These are phyloP conservation scores for Coptotermes formosanus DNA, from an alignment of 1,140 invertebrate species.

Conservation along the genomic window DNA sequence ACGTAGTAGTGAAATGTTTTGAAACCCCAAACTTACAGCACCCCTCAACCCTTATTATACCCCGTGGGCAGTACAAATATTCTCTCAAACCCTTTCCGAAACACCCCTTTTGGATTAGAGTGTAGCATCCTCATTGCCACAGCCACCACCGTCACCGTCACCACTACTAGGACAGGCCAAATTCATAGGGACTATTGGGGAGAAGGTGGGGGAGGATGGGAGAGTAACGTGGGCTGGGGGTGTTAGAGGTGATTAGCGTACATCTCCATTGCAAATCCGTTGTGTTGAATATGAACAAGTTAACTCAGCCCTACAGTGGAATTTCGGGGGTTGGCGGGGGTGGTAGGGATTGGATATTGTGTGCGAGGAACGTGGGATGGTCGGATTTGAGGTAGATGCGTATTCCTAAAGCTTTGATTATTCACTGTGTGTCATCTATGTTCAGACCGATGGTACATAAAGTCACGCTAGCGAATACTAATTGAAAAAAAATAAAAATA, in stretches of 20 bases:
- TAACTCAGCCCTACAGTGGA: neutral
- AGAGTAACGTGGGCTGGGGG: neutral
- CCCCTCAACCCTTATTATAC: neutral
- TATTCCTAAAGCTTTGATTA: neutral
- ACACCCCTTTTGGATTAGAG: neutral
- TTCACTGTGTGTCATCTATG: neutral
- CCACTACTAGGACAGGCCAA: neutral
- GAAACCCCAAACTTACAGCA: neutral
- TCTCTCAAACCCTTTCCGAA: neutral
- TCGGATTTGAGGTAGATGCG: neutral
- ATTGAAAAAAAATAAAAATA: slow-evolving; percentile 4
- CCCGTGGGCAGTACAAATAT: neutral
- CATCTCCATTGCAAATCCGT: slow-evolving; percentile 27
- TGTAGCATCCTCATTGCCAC: neutral
- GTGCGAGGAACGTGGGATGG: slow-evolving; percentile 5
- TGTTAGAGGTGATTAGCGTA: slow-evolving; percentile 23
- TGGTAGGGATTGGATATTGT: neutral
- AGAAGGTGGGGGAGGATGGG: neutral
- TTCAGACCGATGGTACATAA: neutral
- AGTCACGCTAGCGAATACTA: neutral
- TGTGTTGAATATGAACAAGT: slow-evolving; percentile 28
- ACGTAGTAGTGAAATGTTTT: neutral
- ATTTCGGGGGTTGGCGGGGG: neutral
- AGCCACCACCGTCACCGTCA: neutral
- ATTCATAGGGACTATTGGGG: neutral